These are phyloP conservation scores for Melitaea cinxia DNA, from an alignment of 1,140 invertebrate species.

Conservation along the genomic window DNA sequence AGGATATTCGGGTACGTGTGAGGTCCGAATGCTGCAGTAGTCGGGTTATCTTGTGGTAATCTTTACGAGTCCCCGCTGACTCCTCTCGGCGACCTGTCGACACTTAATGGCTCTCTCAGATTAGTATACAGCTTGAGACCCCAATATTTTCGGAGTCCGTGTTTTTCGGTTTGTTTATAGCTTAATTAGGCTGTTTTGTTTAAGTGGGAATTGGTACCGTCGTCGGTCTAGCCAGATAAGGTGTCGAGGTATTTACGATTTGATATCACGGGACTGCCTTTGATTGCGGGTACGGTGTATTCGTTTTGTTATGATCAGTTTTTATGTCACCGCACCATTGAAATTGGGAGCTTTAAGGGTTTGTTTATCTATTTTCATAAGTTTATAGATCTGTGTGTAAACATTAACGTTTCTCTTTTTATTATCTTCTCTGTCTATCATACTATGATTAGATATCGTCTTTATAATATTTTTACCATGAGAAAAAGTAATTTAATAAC, in stretches of 20 bases:
- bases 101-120: slow-evolving; percentile 74
- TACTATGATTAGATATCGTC: background rate
- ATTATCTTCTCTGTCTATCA: slow-evolving; percentile 5
- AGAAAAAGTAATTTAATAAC: background rate
- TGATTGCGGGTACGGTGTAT: slow-evolving; percentile 48
- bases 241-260: slow-evolving; percentile 79
- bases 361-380: slow-evolving; percentile 28
- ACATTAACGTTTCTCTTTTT: slow-evolving; percentile 4
- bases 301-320: slow-evolving; percentile 63
- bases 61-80: slow-evolving; percentile 73
- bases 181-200: slow-evolving; percentile 81
- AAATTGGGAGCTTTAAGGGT: slow-evolving; percentile 30
- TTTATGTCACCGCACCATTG: slow-evolving; percentile 42
- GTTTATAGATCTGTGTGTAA: slow-evolving; percentile 5
- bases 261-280: slow-evolving; percentile 57
- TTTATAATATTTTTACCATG: background rate
- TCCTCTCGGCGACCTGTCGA: slow-evolving; percentile 72
- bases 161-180: slow-evolving; percentile 79
- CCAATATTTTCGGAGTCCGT: slow-evolving; percentile 70
- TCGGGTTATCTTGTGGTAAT: slow-evolving; percentile 77
- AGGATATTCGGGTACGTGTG: slow-evolving; percentile 65
- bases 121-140: slow-evolving; percentile 60
- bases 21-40: slow-evolving; percentile 72
- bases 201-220: slow-evolving; percentile 64
- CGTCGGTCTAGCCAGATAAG: slow-evolving; percentile 73